phyloP scores from a whole-genome alignment of 2,888 invertebrate genomes.

The Polydesmus complanatus region DNA sequence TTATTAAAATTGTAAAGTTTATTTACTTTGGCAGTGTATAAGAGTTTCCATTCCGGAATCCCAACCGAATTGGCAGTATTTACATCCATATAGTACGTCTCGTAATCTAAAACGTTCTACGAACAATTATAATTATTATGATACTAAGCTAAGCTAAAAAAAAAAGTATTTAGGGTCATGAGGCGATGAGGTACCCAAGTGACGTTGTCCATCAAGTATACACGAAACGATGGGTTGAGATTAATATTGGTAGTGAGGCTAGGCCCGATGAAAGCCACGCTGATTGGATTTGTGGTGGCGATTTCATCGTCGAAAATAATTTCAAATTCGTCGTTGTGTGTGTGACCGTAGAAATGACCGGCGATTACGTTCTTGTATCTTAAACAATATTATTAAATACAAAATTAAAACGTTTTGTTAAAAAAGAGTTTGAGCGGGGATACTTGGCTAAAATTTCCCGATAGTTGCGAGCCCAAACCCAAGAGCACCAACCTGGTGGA shows the following conservation, averaged over 20 bases:
- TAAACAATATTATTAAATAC: neutral
- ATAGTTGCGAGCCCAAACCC: neutral
- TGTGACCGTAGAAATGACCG: neutral
- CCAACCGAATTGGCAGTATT: constrained; percentile 61
- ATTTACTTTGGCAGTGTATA: constrained; percentile 50
- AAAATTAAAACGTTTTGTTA: neutral
- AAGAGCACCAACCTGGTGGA: neutral
- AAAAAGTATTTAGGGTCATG: neutral
- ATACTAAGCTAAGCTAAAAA: neutral
- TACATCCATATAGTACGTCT: constrained; percentile 90
- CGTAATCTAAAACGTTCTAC: constrained; percentile 69
- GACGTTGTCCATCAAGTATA: constrained; percentile 90
- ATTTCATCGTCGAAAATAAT: neutral
- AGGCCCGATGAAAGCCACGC: constrained; percentile 55
- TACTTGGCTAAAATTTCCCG: neutral
- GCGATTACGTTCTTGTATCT: neutral
- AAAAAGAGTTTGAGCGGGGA: neutral
- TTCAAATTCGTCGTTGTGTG: neutral
- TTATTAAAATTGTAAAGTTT: neutral
- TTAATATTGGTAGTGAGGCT: constrained; percentile 87
- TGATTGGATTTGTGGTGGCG: neutral
- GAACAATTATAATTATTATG: neutral
- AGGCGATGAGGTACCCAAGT: no score
- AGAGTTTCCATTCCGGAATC: constrained; percentile 66
- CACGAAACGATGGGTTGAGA: constrained; percentile 86